Percentiles rank a stretch among this genome's conserved stretches.
phyloP scores from a whole-genome alignment of 1,140 invertebrate genomes.

The fruit fly (Drosophila melanogaster) region DNA sequence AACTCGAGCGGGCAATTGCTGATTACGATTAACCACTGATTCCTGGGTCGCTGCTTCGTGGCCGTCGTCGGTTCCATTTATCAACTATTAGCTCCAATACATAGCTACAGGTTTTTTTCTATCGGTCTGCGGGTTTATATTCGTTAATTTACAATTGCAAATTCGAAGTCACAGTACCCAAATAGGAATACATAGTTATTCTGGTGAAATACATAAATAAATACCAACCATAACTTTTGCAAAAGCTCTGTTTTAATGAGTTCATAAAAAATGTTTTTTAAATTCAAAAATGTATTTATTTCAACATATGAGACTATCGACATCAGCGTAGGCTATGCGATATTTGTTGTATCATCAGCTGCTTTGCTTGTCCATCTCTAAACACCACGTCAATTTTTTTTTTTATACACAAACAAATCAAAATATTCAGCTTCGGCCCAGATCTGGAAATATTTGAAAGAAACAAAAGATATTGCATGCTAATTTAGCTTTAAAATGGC shows the following conservation, averaged over 20 bases:
- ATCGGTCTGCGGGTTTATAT: neutral
- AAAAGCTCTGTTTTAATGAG: neutral
- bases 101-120: conserved; percentile 16
- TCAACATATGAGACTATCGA: neutral
- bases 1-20: conserved; percentile 34
- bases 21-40: conserved; percentile 7
- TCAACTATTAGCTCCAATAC: conserved; percentile 21
- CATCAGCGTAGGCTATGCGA: neutral
- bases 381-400: conserved; percentile 38
- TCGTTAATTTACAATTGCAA: neutral
- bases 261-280: no score
- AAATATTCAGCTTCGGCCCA: neutral
- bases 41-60: conserved; percentile 28
- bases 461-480: neutral
- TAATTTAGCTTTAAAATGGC: conserved; percentile 18
- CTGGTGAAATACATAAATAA: neutral
- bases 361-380: conserved; percentile 14
- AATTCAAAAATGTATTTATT: neutral
- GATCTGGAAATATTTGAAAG: neutral
- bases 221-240: neutral
- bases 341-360: conserved; percentile 11
- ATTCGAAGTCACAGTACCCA: neutral
- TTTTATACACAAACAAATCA: conserved; percentile 8
- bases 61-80: conserved; percentile 10
- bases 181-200: neutral